A percentile compares a stretch with the other conserved stretches of the same genome.
Evolutionary conservation across 1,140 invertebrate genomes (phyloP).

Genomic region (Drosophila tsacasi): DNA sequence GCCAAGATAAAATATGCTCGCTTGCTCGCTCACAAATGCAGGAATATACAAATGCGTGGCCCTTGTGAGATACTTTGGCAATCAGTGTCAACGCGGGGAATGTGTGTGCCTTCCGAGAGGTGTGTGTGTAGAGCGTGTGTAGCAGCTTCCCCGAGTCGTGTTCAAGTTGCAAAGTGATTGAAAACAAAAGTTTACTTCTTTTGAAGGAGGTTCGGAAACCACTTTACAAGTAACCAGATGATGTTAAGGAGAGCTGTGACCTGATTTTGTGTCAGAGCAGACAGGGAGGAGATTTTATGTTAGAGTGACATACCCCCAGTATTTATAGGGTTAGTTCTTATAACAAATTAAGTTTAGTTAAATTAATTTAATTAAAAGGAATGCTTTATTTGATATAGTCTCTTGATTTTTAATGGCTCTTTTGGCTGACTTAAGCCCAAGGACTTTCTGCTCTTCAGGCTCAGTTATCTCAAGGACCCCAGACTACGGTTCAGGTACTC

Average conservation of each 20-base stretch:
- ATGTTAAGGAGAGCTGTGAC: constrained; percentile 14
- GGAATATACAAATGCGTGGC: constrained; percentile 25
- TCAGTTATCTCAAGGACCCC: constrained; percentile 21
- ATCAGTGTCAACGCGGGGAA: constrained; percentile 46
- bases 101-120: constrained; percentile 9
- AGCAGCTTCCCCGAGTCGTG: neutral
- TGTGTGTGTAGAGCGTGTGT: neutral
- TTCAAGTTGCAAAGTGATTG: constrained; percentile 36
- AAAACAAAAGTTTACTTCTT: constrained; percentile 44
- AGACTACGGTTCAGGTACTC: neutral
- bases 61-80: constrained; percentile 43
- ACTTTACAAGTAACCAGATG: constrained; percentile 20
- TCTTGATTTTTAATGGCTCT: no score
- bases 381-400: no score
- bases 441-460: neutral
- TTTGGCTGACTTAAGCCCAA: no score
- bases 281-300: neutral
- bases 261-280: neutral
- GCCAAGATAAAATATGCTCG: constrained; percentile 72
- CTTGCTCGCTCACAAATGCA: constrained; percentile 36
- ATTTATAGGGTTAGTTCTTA: neutral
- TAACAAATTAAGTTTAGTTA: neutral
- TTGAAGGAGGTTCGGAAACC: constrained; percentile 8
- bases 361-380: neutral
- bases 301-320: no score